Evolutionary conservation across 2,888 invertebrate species (phyloP).

Genomic region (Pterostichus madidus): DNA sequence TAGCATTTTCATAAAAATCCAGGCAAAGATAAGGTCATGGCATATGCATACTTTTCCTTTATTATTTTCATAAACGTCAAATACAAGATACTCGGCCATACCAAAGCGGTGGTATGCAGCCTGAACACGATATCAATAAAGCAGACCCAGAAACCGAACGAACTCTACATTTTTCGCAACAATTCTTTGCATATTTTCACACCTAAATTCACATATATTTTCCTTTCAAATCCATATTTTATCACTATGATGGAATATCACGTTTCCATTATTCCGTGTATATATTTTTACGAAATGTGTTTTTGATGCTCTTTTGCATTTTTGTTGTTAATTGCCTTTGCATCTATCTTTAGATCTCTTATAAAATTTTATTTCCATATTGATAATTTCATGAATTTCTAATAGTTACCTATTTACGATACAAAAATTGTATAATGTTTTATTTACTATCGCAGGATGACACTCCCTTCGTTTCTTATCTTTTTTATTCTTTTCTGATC

Average conservation of each 20-base stretch:
- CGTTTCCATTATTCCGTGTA: conserved; percentile 15
- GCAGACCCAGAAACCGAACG: conserved; percentile 34
- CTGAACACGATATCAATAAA: conserved; percentile 38
- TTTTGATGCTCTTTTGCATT: neutral
- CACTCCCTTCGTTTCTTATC: too few species aligned
- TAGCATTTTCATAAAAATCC: neutral
- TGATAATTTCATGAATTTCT: too few species aligned
- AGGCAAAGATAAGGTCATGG: neutral
- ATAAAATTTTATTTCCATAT: too few species aligned
- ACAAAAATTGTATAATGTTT: too few species aligned
- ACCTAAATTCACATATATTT: conserved; percentile 43
- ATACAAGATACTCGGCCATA: conserved; percentile 32
- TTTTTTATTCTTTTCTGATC: too few species aligned
- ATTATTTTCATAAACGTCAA: conserved; percentile 48
- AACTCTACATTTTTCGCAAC: conserved; percentile 45
- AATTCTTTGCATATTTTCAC: conserved; percentile 60
- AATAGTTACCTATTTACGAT: too few species aligned
- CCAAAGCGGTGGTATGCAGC: conserved; percentile 12
- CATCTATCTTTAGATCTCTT: too few species aligned
- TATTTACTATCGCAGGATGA: too few species aligned
- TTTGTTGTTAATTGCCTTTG: too few species aligned
- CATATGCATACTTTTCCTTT: conserved; percentile 36
- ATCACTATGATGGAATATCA: conserved; percentile 22
- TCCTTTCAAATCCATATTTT: conserved; percentile 39
- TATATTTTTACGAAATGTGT: conserved; percentile 27